Evolutionary conservation across 2,113 vertebrate genomes (phyloP), one percentile per base, ranked within the genome.

Genomic region (Lycocorax pyrrhopterus): DNA sequence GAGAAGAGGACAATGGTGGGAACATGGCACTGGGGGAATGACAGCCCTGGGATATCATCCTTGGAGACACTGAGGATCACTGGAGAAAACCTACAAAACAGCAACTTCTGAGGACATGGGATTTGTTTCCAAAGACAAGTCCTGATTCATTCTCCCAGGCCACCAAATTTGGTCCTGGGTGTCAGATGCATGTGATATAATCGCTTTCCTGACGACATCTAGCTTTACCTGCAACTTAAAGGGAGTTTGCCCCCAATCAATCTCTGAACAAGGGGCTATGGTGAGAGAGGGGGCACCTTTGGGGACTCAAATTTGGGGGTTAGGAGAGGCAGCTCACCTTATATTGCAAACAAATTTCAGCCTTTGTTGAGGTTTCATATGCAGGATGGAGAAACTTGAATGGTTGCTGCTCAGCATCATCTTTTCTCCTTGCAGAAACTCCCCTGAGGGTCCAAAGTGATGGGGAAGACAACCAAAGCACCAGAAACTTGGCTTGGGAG

Each of bases 231-330:
- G 51, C 25, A 43, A 16, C 11, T 13, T 59, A 41, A 25, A 35
- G 51, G 1, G 10, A 1, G 3, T 9, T 9, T 69, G 18, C 9
- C 16, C 13, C 6, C 6, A 22, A 0, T 13, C 16, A 20, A 5
- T 33, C 43, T 63, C 35, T 49, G 41, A 68, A 59, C 9, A 72
- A 56, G 9, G 47, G 2, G 8, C 19, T 64, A 47, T 69, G 33
- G 53, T 4, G 35, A 89, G 23, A 77, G n/a, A 76, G 11, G 19
- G 43, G 41, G 32, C 9, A 7, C 32, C 37, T 81, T 27, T 35
- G 30, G 25, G 12, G 18, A 30, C 16, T 82, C 33, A 26, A 7
- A 25, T 68, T 43, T 53, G 22, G 41, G 21, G 9, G 33, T 83
- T 44, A 44, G 26, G 47, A 88, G 35, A 23, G 4, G 12, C 26